phyloP scores from a whole-genome alignment of 1,140 invertebrate species.

The Neuroterus valhalla region DNA sequence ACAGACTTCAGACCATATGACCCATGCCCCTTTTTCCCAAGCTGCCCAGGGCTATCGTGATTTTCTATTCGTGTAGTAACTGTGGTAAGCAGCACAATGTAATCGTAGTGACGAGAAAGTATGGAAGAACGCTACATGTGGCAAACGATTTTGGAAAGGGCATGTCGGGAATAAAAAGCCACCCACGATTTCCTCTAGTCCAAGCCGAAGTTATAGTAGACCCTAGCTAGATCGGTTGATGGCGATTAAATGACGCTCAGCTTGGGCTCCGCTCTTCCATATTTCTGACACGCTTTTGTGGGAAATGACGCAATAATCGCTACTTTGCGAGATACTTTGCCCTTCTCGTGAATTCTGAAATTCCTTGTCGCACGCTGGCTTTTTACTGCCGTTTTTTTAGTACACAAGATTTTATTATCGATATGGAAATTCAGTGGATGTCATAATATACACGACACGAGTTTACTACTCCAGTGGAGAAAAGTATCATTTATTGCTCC shows the following conservation, averaged over 20 bases:
- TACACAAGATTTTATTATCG: background rate
- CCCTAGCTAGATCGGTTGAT: slow-evolving; percentile 46
- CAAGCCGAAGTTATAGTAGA: background rate
- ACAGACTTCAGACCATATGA: background rate
- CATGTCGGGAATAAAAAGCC: slow-evolving; percentile 36
- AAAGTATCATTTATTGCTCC: background rate
- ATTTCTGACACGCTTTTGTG: slow-evolving; percentile 51
- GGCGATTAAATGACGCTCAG: slow-evolving; percentile 47
- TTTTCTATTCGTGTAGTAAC: slow-evolving; percentile 44
- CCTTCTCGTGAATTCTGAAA: slow-evolving; percentile 44
- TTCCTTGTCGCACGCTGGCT: slow-evolving; percentile 33
- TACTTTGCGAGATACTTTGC: slow-evolving; percentile 50
- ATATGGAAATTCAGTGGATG: slow-evolving; percentile 5
- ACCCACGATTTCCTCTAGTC: slow-evolving; percentile 35
- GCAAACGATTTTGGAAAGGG: slow-evolving; percentile 31
- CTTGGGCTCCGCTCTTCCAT: slow-evolving; percentile 23
- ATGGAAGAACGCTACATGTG: slow-evolving; percentile 34
- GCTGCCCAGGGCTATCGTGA: slow-evolving; percentile 34
- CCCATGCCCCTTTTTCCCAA: slow-evolving; percentile 35
- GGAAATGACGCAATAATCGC: slow-evolving; percentile 53
- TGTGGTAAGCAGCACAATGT: background rate
- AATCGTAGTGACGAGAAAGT: background rate
- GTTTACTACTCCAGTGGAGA: no score
- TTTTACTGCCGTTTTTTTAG: background rate
- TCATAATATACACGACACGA: slow-evolving; percentile 16